A percentile compares a stretch with the other conserved stretches of the same genome.
phyloP scores from a whole-genome alignment of 2,113 vertebrate species.

The Cyrtonyx montezumae region DNA sequence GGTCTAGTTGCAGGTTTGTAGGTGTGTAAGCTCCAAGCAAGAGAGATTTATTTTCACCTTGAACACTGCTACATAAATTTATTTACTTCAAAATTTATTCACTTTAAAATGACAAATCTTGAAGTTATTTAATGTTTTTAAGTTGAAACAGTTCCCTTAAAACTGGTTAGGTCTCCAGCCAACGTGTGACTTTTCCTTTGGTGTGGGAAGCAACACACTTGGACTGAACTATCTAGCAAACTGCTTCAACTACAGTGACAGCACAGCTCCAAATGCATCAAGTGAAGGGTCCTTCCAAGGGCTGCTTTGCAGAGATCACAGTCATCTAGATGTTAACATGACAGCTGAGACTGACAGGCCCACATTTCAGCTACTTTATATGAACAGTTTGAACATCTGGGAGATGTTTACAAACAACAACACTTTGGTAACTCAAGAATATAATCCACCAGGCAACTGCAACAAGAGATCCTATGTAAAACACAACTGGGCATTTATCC shows the following conservation, averaged over 20 bases:
- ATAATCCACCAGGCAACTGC: not conserved
- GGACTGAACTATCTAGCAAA: not conserved
- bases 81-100: not conserved
- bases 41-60: not conserved
- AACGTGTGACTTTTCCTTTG: not conserved
- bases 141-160: not conserved
- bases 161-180: not conserved
- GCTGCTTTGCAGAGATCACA: not conserved
- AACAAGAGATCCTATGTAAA: not conserved
- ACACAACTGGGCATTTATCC: not conserved
- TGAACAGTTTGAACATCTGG: not conserved
- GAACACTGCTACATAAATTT: not conserved
- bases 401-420: not conserved
- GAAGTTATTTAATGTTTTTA: not conserved
- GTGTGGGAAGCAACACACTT: not conserved
- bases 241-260: not conserved
- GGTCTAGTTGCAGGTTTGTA: not conserved
- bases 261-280: not conserved
- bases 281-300: rapidly evolving
- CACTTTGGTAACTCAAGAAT: not conserved
- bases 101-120: not conserved
- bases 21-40: not conserved
- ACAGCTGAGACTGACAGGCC: not conserved
- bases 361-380: not conserved
- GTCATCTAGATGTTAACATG: not conserved